Conservation (phyloP, 2,888 invertebrate genomes). For the Nysson spinosus region DNA sequence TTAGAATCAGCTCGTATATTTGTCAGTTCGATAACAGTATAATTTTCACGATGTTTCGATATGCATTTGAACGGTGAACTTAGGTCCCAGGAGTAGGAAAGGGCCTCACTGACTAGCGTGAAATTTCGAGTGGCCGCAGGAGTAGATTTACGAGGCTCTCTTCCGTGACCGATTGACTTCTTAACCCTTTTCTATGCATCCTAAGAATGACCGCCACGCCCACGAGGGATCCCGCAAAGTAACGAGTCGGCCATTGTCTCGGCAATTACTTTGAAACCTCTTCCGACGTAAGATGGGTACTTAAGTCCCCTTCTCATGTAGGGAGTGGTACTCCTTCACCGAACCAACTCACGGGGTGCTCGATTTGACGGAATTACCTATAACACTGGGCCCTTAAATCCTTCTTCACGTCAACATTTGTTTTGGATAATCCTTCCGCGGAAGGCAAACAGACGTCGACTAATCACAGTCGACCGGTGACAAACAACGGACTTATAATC, state of each 20-base stretch:
- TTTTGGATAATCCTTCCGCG: conserved; percentile 34
- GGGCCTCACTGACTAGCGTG: conserved; percentile 3
- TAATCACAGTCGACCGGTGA: conserved; percentile 22
- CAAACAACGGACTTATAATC: conserved; percentile 33
- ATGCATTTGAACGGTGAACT: too few relatives aligned
- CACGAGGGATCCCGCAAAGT: conserved; percentile 56
- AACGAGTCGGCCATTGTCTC: conserved; percentile 60
- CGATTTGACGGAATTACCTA: not conserved
- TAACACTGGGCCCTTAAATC: not conserved
- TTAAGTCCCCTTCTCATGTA: too few relatives aligned
- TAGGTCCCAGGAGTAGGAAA: too few relatives aligned
- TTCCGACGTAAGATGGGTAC: conserved; percentile 14
- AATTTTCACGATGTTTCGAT: too few relatives aligned
- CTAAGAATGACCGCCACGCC: conserved; percentile 26
- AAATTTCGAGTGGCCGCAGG: conserved; percentile 1
- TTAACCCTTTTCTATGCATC: conserved; percentile 26
- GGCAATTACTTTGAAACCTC: conserved; percentile 53
- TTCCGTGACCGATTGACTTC: conserved; percentile 34
- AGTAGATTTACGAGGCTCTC: conserved; percentile 13
- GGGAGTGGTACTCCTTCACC: too few relatives aligned
- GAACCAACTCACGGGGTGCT: not conserved
- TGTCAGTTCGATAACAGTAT: too few relatives aligned
- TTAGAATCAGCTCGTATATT: too few relatives aligned
- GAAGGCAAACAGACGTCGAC: conserved; percentile 30
- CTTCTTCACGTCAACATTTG: conserved; percentile 8